Base-by-base conservation (phyloP, 2,113 vertebrate genomes). In the Bothrops jararaca region DNA sequence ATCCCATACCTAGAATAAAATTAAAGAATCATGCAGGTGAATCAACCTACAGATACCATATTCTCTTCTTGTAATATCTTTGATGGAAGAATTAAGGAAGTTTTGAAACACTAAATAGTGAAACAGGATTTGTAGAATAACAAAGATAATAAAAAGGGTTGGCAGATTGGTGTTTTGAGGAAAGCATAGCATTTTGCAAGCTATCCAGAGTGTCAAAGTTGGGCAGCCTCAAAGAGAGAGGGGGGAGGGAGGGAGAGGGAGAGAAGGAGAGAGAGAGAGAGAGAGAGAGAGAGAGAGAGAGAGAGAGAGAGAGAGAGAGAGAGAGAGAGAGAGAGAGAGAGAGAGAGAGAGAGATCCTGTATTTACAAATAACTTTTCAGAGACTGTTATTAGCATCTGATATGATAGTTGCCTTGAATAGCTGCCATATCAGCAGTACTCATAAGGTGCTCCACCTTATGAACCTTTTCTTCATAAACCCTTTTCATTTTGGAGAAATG, bases 61-160 rank as follows among this genome's bases (percentile, higher is more conserved):
- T 45, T 52, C 42, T 6, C 24, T 18, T 89, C 53, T 0, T 94
- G 95, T 94, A 1, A 45, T 92, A 3, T 53, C 93, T 88, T 93
- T 15, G 80, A 69, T 57, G 48, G 45, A 89, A n/a, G 26, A 48
- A 85, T 58, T 52, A 88, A 8, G 48, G 48, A 57, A 9, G 4
- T 92, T 90, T n/a, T 29, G 92, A 95, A 29, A 86, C 0, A 86
- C 91, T 90, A 58, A 24, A 29, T 26, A 90, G 89, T 88, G 57
- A 92, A 94, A 94, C 34, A 86, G 18, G 57, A 12, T 9, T n/a
- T 26, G 92, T 58, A 24, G 60, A 60, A 48, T 1, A 12, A 1
- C 2, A 53, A 48, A 8, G 15, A 91, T 54, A 56, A 3, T 22
- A 89, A 48, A 48, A 0, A 24, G 39, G 39, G 8, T 80, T 29